A percentile compares a stretch with the other conserved stretches of the same genome.
phyloP scores from a whole-genome alignment of 30 jellyfish, hydroid and myxozoan genomes.

The Aurelia aurita region DNA sequence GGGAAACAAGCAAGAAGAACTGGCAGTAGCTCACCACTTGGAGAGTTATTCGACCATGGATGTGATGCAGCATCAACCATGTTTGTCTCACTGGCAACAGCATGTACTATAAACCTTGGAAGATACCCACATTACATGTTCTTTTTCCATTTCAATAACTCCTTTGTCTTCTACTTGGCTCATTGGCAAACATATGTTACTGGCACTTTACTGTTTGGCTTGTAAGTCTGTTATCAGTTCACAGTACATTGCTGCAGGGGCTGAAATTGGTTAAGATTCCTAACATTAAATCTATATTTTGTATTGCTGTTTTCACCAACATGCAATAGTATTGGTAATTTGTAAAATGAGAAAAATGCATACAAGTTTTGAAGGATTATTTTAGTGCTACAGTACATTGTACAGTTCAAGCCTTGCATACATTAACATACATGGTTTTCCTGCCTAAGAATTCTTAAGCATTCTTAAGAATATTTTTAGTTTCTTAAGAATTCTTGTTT shows the following conservation, averaged over 20 bases:
- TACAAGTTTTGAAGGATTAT: too few relatives aligned
- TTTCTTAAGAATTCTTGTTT: too few relatives aligned
- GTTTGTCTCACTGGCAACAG: conserved; percentile 60
- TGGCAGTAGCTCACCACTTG: conserved; percentile 92
- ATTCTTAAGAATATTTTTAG: too few relatives aligned
- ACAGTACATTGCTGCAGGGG: not conserved
- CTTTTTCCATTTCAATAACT: conserved; percentile 66
- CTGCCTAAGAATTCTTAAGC: too few relatives aligned
- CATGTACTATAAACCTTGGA: conserved; percentile 82
- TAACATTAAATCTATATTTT: too few relatives aligned
- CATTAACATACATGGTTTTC: too few relatives aligned
- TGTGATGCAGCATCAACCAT: conserved; percentile 93
- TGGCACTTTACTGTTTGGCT: conserved; percentile 76
- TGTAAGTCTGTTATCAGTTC: conserved; percentile 44
- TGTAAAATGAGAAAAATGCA: too few relatives aligned
- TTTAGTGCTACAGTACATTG: too few relatives aligned
- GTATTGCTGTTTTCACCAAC: not conserved
- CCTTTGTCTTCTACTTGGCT: conserved; percentile 75
- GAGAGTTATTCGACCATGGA: conserved; percentile 98
- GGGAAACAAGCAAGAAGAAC: conserved; percentile 98
- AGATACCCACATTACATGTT: conserved; percentile 71
- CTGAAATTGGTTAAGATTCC: too few relatives aligned
- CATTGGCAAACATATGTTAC: conserved; percentile 93
- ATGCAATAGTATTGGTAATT: not conserved
- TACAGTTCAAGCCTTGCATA: too few relatives aligned